Base-by-base conservation (phyloP, 2,113 vertebrate genomes). In the Urocitellus parryii region DNA sequence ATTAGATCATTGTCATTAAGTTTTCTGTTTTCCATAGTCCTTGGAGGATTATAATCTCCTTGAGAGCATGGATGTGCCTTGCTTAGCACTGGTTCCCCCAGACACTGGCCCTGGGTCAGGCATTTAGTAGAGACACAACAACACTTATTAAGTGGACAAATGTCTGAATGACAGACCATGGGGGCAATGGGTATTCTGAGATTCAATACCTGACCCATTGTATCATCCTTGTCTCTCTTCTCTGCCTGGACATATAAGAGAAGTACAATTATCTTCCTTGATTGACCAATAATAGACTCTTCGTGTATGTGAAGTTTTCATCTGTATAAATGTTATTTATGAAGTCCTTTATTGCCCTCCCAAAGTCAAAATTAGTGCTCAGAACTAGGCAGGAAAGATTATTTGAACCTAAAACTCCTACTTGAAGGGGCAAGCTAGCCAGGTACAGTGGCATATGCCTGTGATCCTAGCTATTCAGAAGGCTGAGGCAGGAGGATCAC, bases 301-400 rank as follows among this genome's bases (percentile, higher is more conserved):
- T 34, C 56, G 27, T 92, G 63, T 45, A 72, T 8, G 11, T 32
- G 1, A 85, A 63, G 16, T 65, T n/a, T 48, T 77, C 51, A 32
- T 80, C 51, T 56, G 27, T 37, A 8, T 32, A 68, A 25, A 53
- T 84, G 45, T 70, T 76, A 48, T 32, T 70, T 80, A 25, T 53
- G 51, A 89, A 29, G 1, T n/a, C 34, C 39, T 25, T 65, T 37
- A n/a, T 17, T 84, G 20, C 22, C 10, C 24, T 56, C 63, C 9
- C 14, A 53, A 61, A 79, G 2, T n/a, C 92, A 86, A 94, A 92
- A 67, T 70, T 81, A n/a, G 61, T 76, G n/a, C 73, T 85, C 37
- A 37, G 5, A 77, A 72, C 29, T 48, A 58, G 0, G 61, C 48
- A 72, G 37, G 63, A 51, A 82, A 88, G 68, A 65, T 39, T 45